These are phyloP conservation scores for Pogonomyrmex barbatus DNA, from an alignment of 1,140 invertebrate species.

Conservation along the genomic window DNA sequence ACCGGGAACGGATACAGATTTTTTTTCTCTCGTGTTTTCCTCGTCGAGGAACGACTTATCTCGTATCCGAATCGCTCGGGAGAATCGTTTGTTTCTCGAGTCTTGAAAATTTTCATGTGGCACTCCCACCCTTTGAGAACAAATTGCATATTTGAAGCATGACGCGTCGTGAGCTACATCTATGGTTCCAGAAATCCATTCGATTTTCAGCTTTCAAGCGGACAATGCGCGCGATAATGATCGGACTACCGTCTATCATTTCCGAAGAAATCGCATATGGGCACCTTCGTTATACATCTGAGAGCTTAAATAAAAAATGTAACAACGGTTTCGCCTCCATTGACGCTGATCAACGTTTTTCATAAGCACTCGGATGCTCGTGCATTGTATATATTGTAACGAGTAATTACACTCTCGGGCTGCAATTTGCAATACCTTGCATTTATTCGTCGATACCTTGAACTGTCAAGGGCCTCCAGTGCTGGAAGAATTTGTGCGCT, in stretches of 20 bases:
- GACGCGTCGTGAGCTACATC: background rate
- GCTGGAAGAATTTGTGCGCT: constrained; percentile 51
- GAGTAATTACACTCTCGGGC: constrained; percentile 45
- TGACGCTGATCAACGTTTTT: constrained; percentile 35
- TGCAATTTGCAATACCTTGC: constrained; percentile 34
- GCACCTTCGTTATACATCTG: background rate
- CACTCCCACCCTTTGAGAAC: background rate
- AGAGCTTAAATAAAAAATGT: constrained; percentile 43
- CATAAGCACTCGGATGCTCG: constrained; percentile 22
- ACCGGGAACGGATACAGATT: constrained; percentile 72
- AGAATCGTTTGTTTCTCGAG: background rate
- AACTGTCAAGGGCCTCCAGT: constrained; percentile 40
- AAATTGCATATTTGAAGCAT: constrained; percentile 31
- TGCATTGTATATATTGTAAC: constrained; percentile 34
- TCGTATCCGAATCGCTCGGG: constrained; percentile 1
- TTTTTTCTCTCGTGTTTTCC: constrained; percentile 68
- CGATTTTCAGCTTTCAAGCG: background rate
- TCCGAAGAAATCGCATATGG: constrained; percentile 44
- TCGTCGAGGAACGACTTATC: constrained; percentile 37
- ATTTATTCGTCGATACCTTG: constrained; percentile 41
- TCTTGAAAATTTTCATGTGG: constrained; percentile 12
- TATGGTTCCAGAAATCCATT: background rate
- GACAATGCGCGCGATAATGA: background rate
- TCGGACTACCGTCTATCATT: background rate
- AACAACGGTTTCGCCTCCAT: background rate